Conservation (phyloP, 2,797 vertebrate species). For the Chaetophractus vellerosus region DNA sequence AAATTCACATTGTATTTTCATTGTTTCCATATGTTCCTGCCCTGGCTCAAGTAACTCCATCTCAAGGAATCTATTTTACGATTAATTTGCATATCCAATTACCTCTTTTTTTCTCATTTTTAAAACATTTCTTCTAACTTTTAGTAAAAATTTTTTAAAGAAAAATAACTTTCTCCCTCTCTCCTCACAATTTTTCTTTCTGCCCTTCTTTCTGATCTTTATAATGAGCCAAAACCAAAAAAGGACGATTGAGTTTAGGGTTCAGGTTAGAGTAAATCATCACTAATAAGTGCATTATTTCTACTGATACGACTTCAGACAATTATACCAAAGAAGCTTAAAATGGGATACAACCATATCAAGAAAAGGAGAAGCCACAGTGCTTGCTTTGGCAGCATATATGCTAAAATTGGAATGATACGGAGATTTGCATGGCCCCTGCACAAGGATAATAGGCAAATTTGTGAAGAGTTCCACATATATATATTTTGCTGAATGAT, state of each 20-base stretch:
- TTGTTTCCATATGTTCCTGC: neutral
- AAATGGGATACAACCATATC: neutral
- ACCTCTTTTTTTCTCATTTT: neutral
- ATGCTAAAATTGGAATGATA: too few relatives aligned
- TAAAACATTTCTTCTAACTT: neutral
- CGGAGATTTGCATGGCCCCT: too few relatives aligned
- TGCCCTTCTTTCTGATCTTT: neutral
- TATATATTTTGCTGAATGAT: too few relatives aligned
- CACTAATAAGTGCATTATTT: conserved; percentile 34
- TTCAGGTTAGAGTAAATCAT: neutral
- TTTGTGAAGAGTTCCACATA: too few relatives aligned
- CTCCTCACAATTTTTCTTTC: neutral
- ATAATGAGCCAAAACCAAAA: neutral
- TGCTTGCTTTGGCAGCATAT: too few relatives aligned
- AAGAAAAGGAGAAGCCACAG: conserved; percentile 38
- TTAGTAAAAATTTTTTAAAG: neutral
- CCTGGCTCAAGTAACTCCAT: neutral
- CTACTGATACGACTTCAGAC: neutral
- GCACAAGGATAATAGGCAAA: too few relatives aligned
- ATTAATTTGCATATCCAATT: neutral
- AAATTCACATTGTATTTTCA: conserved; percentile 6
- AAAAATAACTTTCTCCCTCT: neutral
- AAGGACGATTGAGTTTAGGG: neutral
- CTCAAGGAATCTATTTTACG: conserved; percentile 7
- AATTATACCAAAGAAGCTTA: conserved; percentile 3